These are phyloP conservation scores for Mamestra brassicae DNA, from an alignment of 2,888 invertebrate genomes.

Conservation along the genomic window DNA sequence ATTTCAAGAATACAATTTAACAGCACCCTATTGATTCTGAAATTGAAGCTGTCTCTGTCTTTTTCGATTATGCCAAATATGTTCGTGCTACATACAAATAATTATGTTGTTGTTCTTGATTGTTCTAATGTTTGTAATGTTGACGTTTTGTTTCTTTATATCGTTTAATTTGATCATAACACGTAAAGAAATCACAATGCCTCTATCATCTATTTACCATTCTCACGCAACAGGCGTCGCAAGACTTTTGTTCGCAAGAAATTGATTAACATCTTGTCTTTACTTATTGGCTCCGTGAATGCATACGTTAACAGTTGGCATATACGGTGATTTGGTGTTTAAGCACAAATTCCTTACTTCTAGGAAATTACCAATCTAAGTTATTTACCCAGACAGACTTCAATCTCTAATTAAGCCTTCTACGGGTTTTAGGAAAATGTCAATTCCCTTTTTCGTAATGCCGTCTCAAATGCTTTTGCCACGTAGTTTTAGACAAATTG, in stretches of 20 bases:
- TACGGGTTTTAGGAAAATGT: constrained; percentile 33
- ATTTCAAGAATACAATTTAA: too few species aligned
- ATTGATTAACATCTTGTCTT: constrained; percentile 25
- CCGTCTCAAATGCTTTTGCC: constrained; percentile 35
- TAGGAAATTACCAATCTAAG: constrained; percentile 17
- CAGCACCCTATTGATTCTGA: too few species aligned
- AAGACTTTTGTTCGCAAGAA: constrained; percentile 22
- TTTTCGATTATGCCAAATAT: constrained; percentile 3
- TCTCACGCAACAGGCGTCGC: constrained; percentile 29
- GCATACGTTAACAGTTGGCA: background rate
- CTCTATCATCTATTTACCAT: constrained; percentile 20
- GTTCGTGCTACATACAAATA: background rate
- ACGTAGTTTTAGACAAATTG: constrained; percentile 35
- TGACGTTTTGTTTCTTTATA: constrained; percentile 12
- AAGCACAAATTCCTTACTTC: constrained; percentile 23
- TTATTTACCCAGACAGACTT: constrained; percentile 27
- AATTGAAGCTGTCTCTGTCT: background rate
- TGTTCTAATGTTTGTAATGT: background rate
- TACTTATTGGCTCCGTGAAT: constrained; percentile 7
- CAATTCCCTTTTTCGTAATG: constrained; percentile 47
- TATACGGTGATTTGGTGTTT: background rate
- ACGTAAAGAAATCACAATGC: constrained; percentile 12
- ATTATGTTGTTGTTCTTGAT: constrained; percentile 1
- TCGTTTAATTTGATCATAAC: constrained; percentile 5
- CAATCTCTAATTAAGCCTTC: constrained; percentile 24